Evolutionary conservation across 1,140 invertebrate species (phyloP).

Genomic region (Elysia chlorotica): DNA sequence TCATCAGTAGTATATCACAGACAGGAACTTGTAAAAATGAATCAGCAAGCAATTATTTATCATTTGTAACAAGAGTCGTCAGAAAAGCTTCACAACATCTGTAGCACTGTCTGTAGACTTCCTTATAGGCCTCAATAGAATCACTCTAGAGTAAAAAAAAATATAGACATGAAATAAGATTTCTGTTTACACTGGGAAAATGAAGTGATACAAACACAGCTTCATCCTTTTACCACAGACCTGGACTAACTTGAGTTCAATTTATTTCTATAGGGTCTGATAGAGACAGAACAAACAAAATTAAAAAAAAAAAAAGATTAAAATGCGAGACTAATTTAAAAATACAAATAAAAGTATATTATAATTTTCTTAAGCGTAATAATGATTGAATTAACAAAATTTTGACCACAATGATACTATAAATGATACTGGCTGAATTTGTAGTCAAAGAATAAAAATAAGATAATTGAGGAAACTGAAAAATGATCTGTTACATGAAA

Average conservation of each 20-base stretch:
- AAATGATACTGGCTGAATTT: too few species aligned
- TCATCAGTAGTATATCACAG: not conserved
- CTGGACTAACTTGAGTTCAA: not conserved
- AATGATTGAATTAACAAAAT: too few species aligned
- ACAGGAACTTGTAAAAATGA: not conserved
- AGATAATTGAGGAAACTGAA: too few species aligned
- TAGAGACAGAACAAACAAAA: not conserved
- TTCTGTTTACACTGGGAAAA: too few species aligned
- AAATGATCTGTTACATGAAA: too few species aligned
- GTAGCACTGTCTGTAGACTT: not conserved
- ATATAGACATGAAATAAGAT: not conserved
- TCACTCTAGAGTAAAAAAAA: not conserved
- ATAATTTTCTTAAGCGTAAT: too few species aligned
- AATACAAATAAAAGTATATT: too few species aligned
- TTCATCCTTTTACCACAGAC: not conserved
- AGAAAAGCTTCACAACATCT: slow-evolving; percentile 2
- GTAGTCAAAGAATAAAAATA: too few species aligned
- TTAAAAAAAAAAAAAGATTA: not conserved
- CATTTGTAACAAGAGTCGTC: too few species aligned
- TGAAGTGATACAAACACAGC: not conserved
- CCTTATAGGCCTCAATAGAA: slow-evolving; percentile 4
- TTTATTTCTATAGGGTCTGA: not conserved
- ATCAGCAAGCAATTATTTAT: too few species aligned
- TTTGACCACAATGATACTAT: too few species aligned
- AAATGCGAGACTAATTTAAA: too few species aligned